A percentile compares a stretch with the other conserved stretches of the same genome.
These are phyloP conservation scores for Parotia lawesii DNA, from an alignment of 2,113 vertebrate genomes.

Conservation along the genomic window DNA sequence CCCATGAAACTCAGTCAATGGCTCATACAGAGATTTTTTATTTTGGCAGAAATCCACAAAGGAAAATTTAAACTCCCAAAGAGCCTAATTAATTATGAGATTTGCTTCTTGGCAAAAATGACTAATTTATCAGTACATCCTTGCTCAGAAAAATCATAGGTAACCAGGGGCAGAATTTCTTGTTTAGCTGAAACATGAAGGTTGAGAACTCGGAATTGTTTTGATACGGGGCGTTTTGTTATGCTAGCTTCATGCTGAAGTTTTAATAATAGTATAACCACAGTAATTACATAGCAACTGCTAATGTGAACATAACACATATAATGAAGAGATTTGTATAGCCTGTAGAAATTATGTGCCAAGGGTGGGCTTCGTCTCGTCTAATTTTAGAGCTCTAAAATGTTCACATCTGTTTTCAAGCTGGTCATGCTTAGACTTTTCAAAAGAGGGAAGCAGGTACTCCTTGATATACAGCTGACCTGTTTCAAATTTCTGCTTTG, in stretches of 20 bases:
- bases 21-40: not conserved
- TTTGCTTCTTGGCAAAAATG: not conserved
- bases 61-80: not conserved
- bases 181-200: not conserved
- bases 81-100: not conserved
- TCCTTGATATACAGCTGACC: not conserved
- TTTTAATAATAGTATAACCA: conserved; percentile 10
- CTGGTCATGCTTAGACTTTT: not conserved
- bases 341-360: not conserved
- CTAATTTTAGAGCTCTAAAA: not conserved
- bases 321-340: not conserved
- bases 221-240: not conserved
- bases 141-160: not conserved
- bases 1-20: fast-evolving
- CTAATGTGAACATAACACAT: not conserved
- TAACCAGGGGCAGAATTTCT: not conserved
- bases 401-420: fast-evolving
- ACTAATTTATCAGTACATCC: not conserved
- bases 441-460: not conserved
- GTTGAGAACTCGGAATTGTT: not conserved
- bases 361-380: not conserved
- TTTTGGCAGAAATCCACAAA: not conserved
- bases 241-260: not conserved
- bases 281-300: conserved; percentile 22
- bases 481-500: not conserved